These are phyloP conservation scores for Lobophora halterata DNA, from an alignment of 2,888 invertebrate species.

Conservation along the genomic window DNA sequence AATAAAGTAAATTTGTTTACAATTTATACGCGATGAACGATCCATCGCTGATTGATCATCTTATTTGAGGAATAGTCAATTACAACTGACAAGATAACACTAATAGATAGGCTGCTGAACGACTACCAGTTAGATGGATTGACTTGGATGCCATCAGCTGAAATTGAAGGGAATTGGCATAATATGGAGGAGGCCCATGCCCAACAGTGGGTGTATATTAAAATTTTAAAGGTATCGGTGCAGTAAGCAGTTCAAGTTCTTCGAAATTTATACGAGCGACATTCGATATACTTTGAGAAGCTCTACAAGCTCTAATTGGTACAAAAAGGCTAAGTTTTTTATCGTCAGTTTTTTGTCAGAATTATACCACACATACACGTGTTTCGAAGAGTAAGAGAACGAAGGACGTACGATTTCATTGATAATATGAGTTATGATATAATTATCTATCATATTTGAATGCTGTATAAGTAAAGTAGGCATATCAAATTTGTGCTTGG, in stretches of 20 bases:
- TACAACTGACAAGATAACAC: no score
- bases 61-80: no score
- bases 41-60: background rate
- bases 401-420: slow-evolving; percentile 2
- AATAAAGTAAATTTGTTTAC: slow-evolving; percentile 7
- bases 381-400: background rate
- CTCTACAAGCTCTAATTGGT: slow-evolving; percentile 11
- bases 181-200: no score
- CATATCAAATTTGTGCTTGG: slow-evolving; percentile 38
- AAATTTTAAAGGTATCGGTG: no score
- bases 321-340: slow-evolving; percentile 9
- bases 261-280: slow-evolving; percentile 8
- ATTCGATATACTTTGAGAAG: slow-evolving; percentile 15
- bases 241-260: slow-evolving; percentile 2
- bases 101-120: no score
- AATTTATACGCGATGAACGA: slow-evolving; percentile 1
- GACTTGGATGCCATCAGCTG: no score
- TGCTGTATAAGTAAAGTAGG: background rate
- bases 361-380: no score
- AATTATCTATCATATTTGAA: no score
- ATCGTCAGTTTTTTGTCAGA: slow-evolving; percentile 5
- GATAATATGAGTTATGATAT: no score
- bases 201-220: no score
- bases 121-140: no score
- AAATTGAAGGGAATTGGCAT: no score